A percentile compares a stretch with the other conserved stretches of the same genome.
phyloP scores from a whole-genome alignment of 2,888 invertebrate species.

The Drymonia ruficornis region DNA sequence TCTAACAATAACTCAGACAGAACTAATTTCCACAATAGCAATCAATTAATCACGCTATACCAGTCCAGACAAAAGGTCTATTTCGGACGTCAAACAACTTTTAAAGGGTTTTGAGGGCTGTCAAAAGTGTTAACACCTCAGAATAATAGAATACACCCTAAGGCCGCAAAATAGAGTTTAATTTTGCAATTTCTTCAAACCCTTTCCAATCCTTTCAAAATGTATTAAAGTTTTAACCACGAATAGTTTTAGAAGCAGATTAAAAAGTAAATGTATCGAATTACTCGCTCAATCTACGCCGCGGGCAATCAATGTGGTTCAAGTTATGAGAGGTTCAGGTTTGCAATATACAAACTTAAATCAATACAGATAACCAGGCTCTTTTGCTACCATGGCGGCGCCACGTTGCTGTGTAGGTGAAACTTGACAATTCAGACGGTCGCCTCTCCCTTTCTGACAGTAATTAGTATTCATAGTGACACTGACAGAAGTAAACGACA shows the following conservation, averaged over 20 bases:
- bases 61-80: background rate
- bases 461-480: too few species aligned
- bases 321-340: conserved; percentile 5
- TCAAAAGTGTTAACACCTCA: background rate
- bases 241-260: background rate
- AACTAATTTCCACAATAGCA: background rate
- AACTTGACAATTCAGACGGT: too few species aligned
- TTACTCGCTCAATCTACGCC: conserved; percentile 13
- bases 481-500: too few species aligned
- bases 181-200: too few species aligned
- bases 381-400: too few species aligned
- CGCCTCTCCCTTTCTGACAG: too few species aligned
- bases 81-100: conserved; percentile 1
- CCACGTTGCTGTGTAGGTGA: too few species aligned
- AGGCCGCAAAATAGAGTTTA: too few species aligned
- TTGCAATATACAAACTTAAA: too few species aligned
- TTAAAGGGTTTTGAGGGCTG: background rate
- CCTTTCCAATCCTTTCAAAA: background rate
- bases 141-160: too few species aligned
- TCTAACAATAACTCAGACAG: background rate
- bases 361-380: too few species aligned
- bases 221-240: background rate
- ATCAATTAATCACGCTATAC: background rate
- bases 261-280: conserved; percentile 11
- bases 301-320: conserved; percentile 2